phyloP scores from a whole-genome alignment of 2,888 invertebrate genomes.

The Idaea straminata region DNA sequence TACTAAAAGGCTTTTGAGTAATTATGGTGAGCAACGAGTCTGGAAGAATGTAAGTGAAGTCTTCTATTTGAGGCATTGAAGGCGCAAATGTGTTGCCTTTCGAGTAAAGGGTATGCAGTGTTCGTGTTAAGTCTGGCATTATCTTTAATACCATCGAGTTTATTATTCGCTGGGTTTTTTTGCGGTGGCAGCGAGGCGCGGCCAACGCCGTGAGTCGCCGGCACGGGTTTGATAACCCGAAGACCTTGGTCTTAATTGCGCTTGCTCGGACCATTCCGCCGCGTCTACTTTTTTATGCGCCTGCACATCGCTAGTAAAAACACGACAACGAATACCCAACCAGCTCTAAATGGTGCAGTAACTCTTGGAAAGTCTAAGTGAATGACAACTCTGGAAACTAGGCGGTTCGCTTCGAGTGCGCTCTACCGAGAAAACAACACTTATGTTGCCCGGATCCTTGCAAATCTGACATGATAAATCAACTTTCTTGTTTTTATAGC shows the following conservation, averaged over 20 bases:
- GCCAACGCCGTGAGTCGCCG: constrained; percentile 61
- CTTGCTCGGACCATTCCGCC: constrained; percentile 75
- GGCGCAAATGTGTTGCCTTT: constrained; percentile 37
- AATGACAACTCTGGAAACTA: constrained; percentile 49
- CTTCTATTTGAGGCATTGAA: constrained; percentile 31
- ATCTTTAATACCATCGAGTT: constrained; percentile 78
- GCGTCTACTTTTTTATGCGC: constrained; percentile 77
- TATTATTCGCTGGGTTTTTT: constrained; percentile 76
- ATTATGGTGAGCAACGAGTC: constrained; percentile 34
- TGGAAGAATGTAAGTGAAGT: constrained; percentile 34
- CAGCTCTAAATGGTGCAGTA: constrained; percentile 59
- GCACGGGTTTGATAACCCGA: constrained; percentile 79
- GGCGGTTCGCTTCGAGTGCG: constrained; percentile 58
- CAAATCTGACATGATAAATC: constrained; percentile 55
- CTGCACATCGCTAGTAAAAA: constrained; percentile 78
- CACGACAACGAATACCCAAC: constrained; percentile 66
- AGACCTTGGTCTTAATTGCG: constrained; percentile 81
- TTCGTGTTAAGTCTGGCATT: constrained; percentile 69
- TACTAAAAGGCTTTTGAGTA: constrained; percentile 22
- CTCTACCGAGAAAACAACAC: constrained; percentile 65
- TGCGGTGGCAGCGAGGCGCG: constrained; percentile 69
- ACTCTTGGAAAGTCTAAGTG: constrained; percentile 52
- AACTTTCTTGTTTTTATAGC: constrained; percentile 45
- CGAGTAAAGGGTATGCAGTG: constrained; percentile 44
- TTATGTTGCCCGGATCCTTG: constrained; percentile 51